A percentile compares a stretch with the other conserved stretches of the same genome.
Evolutionary conservation across 2,888 invertebrate species (phyloP).

Genomic region (Chrysodeixis includens): DNA sequence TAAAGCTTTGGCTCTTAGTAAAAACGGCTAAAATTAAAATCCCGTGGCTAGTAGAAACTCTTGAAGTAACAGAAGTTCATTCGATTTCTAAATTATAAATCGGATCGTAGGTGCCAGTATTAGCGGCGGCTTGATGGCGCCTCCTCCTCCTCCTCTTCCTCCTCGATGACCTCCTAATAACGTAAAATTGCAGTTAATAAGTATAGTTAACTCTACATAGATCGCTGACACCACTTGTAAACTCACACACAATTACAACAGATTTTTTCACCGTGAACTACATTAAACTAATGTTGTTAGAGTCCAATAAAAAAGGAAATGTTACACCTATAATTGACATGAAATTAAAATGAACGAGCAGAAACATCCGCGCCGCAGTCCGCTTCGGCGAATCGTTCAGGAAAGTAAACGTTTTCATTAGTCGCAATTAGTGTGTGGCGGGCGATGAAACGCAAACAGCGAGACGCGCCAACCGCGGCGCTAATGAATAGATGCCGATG

Average conservation of each 20-base stretch:
- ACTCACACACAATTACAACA: too few species aligned
- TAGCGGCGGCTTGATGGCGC: too few species aligned
- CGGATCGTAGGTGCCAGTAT: too few species aligned
- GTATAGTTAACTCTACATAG: too few species aligned
- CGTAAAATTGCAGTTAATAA: too few species aligned
- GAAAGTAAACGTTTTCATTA: constrained; percentile 3
- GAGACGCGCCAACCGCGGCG: not conserved
- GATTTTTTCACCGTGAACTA: too few species aligned
- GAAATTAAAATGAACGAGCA: not conserved
- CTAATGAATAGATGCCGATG: constrained; percentile 19
- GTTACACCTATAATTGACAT: not conserved
- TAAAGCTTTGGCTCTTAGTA: constrained; percentile 29
- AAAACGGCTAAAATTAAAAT: constrained; percentile 32
- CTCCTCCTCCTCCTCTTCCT: too few species aligned
- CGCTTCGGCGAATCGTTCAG: not conserved
- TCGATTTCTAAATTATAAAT: too few species aligned
- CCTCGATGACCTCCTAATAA: too few species aligned
- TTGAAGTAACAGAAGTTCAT: not conserved
- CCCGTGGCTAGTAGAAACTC: not conserved
- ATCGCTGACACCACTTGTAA: too few species aligned
- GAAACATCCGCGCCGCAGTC: not conserved
- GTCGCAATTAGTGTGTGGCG: not conserved
- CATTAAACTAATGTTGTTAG: too few species aligned
- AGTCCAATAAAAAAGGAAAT: not conserved
- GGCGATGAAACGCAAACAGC: constrained; percentile 5